These are phyloP conservation scores for Drosophila maculinotata DNA, from an alignment of 2,888 invertebrate species.

Conservation along the genomic window DNA sequence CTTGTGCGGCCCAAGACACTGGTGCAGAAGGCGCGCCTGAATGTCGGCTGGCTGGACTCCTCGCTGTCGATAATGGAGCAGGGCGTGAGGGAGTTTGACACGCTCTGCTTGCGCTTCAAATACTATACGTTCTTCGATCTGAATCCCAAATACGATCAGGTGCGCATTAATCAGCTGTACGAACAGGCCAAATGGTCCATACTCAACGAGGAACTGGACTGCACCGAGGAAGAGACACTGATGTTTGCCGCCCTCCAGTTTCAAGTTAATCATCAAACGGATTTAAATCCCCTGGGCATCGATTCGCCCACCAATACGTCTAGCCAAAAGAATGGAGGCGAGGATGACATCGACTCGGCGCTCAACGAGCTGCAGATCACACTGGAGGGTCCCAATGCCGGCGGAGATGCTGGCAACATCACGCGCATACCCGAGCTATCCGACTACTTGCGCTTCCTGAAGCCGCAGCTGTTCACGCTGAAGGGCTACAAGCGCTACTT, in stretches of 20 bases:
- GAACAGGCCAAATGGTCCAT: conserved; percentile 99
- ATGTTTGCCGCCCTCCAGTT: conserved; percentile 98
- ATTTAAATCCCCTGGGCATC: conserved; percentile 71
- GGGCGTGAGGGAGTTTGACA: conserved; percentile 96
- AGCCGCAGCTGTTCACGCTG: conserved; percentile 97
- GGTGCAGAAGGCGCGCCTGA: conserved; percentile 96
- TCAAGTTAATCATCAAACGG: conserved; percentile 93
- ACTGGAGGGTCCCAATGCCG: conserved; percentile 91
- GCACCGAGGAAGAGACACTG: conserved; percentile 99
- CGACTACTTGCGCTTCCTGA: conserved; percentile 96
- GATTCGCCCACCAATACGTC: conserved; percentile 72
- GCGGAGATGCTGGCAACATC: conserved; percentile 90
- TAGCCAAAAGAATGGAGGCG: conserved; percentile 87
- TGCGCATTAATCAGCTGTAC: conserved; percentile 98
- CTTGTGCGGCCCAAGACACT: conserved; percentile 94
- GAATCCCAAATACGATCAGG: conserved; percentile 97
- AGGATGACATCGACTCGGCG: conserved; percentile 98
- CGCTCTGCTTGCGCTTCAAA: conserved; percentile 96
- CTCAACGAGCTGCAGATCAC: conserved; percentile 96
- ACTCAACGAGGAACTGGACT: conserved; percentile 98
- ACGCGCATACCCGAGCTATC: conserved; percentile 97
- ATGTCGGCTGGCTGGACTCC: conserved; percentile 98
- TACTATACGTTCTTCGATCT: conserved; percentile 99
- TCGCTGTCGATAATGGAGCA: conserved; percentile 99
- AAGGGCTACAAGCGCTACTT: conserved; percentile 98